Base-by-base conservation (phyloP, 2,797 vertebrate species). In the Lophius americanus region DNA sequence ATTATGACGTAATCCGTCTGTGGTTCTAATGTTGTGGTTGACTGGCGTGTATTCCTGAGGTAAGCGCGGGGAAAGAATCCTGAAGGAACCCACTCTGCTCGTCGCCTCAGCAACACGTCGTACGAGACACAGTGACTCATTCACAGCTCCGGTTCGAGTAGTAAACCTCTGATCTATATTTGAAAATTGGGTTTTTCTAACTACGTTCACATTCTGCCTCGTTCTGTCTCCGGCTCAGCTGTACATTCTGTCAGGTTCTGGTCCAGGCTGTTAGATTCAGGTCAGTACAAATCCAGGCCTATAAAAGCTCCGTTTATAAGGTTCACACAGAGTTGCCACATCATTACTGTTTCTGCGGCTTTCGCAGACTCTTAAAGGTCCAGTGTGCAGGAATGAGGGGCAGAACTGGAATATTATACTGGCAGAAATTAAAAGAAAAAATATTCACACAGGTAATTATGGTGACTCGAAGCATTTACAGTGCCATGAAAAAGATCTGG, bases 321-420 rank as follows among this genome's bases (percentile, higher is more conserved):
- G 14, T 56, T 56, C 39, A 41, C 53, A 23, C 53, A 23, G 53
- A 55, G 38, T 55, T 39, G 23, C 37, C 23, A 56, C 9, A 32
- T 42, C 39, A 8, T 56, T 23, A 42, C 14, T 56, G 39, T 56
- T 43, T 32, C 39, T 43, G 54, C 12, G 54, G 39, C 10, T 56
- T 56, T 42, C 10, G 7, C 23, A 11, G 53, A 6, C n/a, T 55
- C 14, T 42, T 32, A 32, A 44, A 44, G 43, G 9, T 44, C 43
- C 43, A 44, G 43, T 44, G 43, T 44, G 43, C 4, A 11, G 43
- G 8, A 9, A 11, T 12, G 4, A 44, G 10, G 12, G 43, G 43
- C 43, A 44, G 43, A 10, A 3, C 11, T 11, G 9, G 43, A 12
- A 11, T 44, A 12, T 44, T 3, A 12, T 44, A 44, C 11, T 44